Conservation (phyloP, 2,113 vertebrate species). For the Dipodomys ordii region DNA sequence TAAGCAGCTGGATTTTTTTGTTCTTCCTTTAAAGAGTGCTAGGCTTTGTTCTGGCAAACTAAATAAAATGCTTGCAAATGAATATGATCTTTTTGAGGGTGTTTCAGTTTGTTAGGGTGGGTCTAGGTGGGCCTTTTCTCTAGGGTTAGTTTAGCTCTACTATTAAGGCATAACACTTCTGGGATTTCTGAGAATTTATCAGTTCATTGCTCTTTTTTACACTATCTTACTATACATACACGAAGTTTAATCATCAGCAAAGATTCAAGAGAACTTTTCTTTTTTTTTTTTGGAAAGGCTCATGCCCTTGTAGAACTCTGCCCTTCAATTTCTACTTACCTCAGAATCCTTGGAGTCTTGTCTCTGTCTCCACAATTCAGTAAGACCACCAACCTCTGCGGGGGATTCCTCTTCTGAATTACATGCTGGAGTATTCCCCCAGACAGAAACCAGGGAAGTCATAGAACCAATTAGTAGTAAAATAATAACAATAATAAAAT, state of each 20-base stretch:
- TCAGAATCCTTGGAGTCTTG: too few species aligned
- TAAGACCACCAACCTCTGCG: neutral
- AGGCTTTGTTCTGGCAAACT: constrained; percentile 44
- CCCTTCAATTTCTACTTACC: neutral
- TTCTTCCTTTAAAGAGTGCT: constrained; percentile 40
- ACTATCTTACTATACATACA: neutral
- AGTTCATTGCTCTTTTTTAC: neutral
- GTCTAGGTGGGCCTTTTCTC: neutral
- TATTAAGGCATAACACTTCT: neutral
- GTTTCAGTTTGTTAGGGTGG: constrained; percentile 4
- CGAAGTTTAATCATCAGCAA: constrained; percentile 17
- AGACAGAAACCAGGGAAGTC: neutral
- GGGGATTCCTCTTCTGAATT: neutral
- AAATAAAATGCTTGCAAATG: constrained; percentile 1
- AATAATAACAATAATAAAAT: too few species aligned
- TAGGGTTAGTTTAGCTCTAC: neutral
- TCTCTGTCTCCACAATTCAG: neutral
- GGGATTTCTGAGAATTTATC: neutral
- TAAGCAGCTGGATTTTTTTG: constrained; percentile 42
- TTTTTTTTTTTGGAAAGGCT: neutral
- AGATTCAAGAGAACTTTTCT: neutral
- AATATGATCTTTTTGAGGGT: neutral
- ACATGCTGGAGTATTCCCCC: neutral
- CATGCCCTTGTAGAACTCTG: neutral
- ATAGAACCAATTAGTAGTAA: too few species aligned